phyloP scores from a whole-genome alignment of 2,888 invertebrate genomes.

The Caenorhabditis sp. region DNA sequence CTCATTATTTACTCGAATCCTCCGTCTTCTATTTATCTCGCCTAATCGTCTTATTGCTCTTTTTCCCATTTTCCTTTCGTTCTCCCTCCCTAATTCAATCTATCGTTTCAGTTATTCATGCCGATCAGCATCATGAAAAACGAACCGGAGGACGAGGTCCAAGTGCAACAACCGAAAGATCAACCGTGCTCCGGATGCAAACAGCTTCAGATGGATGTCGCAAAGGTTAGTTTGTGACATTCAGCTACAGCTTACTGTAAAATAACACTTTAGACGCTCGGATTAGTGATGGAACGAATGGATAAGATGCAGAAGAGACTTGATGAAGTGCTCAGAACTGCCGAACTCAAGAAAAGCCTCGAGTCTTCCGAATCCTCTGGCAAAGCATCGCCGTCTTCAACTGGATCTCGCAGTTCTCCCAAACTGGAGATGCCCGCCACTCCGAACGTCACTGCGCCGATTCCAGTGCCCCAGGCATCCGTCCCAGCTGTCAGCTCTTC shows the following conservation, averaged over 20 bases:
- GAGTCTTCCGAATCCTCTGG: conserved; percentile 22
- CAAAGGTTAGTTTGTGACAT: conserved; percentile 3
- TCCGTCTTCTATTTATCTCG: neutral
- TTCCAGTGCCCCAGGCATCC: neutral
- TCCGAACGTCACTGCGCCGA: neutral
- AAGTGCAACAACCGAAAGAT: neutral
- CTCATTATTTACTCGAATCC: conserved; percentile 7
- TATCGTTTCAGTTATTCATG: conserved; percentile 11
- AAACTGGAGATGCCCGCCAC: neutral
- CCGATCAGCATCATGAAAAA: conserved; percentile 22
- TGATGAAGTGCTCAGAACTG: conserved; percentile 13
- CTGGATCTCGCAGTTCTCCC: conserved; percentile 7
- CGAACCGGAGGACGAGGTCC: neutral
- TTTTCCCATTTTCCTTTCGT: neutral
- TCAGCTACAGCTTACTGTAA: neutral
- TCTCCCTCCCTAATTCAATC: neutral
- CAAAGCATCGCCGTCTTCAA: conserved; percentile 19
- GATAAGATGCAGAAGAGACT: conserved; percentile 15
- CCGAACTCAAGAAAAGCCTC: neutral
- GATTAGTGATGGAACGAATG: conserved; percentile 10
- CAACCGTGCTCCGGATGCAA: conserved; percentile 12
- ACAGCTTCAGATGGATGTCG: conserved; percentile 13
- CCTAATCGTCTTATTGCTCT: neutral
- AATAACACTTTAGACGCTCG: conserved; percentile 26
- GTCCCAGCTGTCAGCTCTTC: neutral